Evolutionary conservation across 2,113 vertebrate genomes (phyloP).

Genomic region (Chaenogobius annularis): DNA sequence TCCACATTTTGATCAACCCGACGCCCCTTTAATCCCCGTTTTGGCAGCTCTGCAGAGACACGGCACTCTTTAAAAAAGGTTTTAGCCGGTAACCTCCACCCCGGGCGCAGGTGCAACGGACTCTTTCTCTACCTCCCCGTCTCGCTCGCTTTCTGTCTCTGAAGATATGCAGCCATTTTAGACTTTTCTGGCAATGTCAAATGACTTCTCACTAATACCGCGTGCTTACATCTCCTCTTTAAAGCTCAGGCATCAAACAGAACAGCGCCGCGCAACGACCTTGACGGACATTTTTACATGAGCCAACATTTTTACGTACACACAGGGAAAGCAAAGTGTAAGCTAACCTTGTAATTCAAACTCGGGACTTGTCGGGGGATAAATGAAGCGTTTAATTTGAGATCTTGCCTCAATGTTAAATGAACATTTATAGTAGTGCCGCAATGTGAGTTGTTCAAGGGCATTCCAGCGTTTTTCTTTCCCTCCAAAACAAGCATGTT

Average conservation of each 20-base stretch:
- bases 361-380: constrained; percentile 1
- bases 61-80: constrained; percentile 10
- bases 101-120: constrained; percentile 7
- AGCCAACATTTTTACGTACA: constrained; percentile 1
- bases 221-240: background rate
- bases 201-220: background rate
- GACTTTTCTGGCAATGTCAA: constrained; percentile 6
- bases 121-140: background rate
- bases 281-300: constrained; percentile 1
- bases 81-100: constrained; percentile 7
- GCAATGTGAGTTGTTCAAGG: background rate
- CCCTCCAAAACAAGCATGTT: background rate
- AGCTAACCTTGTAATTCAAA: constrained; percentile 5
- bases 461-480: background rate
- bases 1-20: constrained; percentile 11
- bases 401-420: constrained; percentile 1
- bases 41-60: background rate
- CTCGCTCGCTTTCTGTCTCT: background rate
- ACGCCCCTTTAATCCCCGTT: constrained; percentile 1
- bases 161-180: background rate
- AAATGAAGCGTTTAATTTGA: background rate
- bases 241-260: background rate
- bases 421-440: background rate
- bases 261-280: background rate
- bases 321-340: background rate